These are phyloP conservation scores for Microcebus griseorufus DNA, from an alignment of 2,113 vertebrate genomes.

Conservation along the genomic window DNA sequence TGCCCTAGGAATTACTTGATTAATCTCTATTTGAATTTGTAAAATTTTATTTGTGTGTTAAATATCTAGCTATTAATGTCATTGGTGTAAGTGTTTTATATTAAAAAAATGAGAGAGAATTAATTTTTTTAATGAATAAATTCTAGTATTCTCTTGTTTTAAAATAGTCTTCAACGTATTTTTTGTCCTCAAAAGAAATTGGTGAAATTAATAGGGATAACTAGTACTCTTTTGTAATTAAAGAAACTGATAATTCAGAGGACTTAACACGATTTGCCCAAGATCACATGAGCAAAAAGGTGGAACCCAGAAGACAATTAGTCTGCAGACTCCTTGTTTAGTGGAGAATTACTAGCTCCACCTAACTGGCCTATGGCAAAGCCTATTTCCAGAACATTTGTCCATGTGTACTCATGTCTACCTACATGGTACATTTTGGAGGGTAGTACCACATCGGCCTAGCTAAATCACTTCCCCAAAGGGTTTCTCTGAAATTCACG, in stretches of 20 bases:
- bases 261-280: too few relatives aligned
- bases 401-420: neutral
- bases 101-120: neutral
- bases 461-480: neutral
- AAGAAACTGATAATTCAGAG: neutral
- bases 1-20: neutral
- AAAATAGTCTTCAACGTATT: neutral
- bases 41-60: neutral
- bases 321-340: neutral
- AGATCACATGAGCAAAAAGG: neutral
- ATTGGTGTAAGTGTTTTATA: neutral
- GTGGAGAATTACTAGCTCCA: neutral
- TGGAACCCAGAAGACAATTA: neutral
- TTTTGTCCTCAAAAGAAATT: neutral
- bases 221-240: neutral
- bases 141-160: neutral
- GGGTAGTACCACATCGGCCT: accelerated
- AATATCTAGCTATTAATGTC: neutral
- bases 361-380: accelerated
- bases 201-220: neutral
- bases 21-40: neutral
- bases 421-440: neutral
- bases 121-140: neutral
- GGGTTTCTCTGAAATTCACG: neutral
- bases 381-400: neutral